Conservation (phyloP, 2,888 invertebrate genomes). For the Plagodis dolabraria region DNA sequence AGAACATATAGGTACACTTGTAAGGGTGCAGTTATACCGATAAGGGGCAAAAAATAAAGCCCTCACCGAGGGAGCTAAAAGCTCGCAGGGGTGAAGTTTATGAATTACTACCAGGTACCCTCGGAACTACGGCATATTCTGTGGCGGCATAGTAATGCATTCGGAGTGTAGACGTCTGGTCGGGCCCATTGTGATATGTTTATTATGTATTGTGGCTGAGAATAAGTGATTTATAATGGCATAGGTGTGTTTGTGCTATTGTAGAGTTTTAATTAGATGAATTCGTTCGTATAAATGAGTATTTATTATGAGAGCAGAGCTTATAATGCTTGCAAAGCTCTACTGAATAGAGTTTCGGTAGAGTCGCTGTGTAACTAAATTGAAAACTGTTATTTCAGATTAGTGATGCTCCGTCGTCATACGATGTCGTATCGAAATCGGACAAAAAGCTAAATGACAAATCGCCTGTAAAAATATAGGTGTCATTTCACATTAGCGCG, state of each 20-base stretch:
- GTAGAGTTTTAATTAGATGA: conserved; percentile 2
- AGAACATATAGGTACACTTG: conserved; percentile 13
- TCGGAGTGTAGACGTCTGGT: conserved; percentile 21
- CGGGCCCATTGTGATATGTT: conserved; percentile 18
- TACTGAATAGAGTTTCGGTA: no score
- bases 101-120: conserved; percentile 36
- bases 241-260: conserved; percentile 8
- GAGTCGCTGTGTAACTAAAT: no score
- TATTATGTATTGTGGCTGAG: conserved; percentile 14
- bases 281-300: not conserved
- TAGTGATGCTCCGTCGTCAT: conserved; percentile 12
- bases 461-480: conserved; percentile 40
- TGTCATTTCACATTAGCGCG: conserved; percentile 39
- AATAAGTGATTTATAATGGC: conserved; percentile 10
- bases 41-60: conserved; percentile 25
- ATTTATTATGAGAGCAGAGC: no score
- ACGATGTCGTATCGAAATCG: conserved; percentile 27
- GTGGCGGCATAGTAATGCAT: conserved; percentile 11
- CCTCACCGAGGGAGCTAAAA: conserved; percentile 19
- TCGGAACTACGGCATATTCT: conserved; percentile 4
- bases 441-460: conserved; percentile 37
- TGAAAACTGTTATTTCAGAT: conserved; percentile 5
- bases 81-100: conserved; percentile 32
- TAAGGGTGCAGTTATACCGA: conserved; percentile 17
- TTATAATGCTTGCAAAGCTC: no score